Base-by-base conservation (phyloP, 2,888 invertebrate genomes). In the Argyresthia albistria region DNA sequence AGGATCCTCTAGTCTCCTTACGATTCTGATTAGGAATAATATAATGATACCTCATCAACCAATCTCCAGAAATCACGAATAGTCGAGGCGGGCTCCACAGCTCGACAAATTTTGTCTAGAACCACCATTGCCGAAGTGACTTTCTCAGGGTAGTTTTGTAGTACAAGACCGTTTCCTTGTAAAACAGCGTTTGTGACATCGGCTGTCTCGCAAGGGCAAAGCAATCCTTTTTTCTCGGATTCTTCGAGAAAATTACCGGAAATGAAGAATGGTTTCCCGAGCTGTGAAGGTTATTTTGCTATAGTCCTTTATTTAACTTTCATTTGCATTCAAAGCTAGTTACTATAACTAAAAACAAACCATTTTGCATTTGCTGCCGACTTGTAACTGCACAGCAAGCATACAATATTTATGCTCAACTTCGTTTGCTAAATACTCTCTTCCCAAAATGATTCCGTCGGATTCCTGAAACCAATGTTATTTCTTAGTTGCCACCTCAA, bases 361-460 rank as follows among this genome's bases (percentile, higher is more conserved):
- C 45, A 14, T 14, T 45, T 15, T 45, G 16, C 45, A 45, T 45
- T 15, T 15, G 9, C 14, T 15, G 14, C 15, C 14, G 16, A 45
- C 14, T 10, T 45, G 45, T 16, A 14, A 45, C 15, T 45, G 45
- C 8, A 45, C 14, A 1, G 45, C 45, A 16, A 15, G 14, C 45
- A 71, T 59, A 54, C 58, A 54, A 57, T 62, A 46, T 14, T 52
- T 57, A 50, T 68, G 56, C 1, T 35, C 6, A 51, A 72, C 57
- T 54, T 65, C 57, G 49, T 59, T 45, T n/a, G 60, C 57, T 3
- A 71, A 56, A 51, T 63, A 67, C 48, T 69, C 69, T 57, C 68
- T 63, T 7, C 65, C 67, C 6, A 69, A 53, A 43, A 70, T 62
- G 14, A 72, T 61, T 4, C 64, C 69, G 53, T 72, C 70, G 1